These are phyloP conservation scores for Vespertilio murinus DNA, from an alignment of 2,797 vertebrate genomes.

Conservation along the genomic window DNA sequence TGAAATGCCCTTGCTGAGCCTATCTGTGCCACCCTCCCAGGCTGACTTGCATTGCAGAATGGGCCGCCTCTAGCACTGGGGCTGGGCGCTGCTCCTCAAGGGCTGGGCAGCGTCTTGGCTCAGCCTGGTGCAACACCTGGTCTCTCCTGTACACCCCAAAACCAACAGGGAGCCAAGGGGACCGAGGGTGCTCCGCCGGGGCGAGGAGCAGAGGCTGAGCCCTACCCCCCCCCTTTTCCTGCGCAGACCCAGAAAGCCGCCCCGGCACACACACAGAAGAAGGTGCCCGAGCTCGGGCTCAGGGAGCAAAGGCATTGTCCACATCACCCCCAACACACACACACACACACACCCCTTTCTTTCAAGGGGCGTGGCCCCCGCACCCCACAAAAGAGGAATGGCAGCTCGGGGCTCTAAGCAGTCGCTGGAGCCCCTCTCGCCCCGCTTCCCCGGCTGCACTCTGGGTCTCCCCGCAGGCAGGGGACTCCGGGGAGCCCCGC, in stretches of 20 bases:
- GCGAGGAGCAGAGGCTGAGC: neutral
- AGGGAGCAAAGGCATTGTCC: neutral
- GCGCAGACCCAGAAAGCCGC: neutral
- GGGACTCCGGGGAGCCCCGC: neutral
- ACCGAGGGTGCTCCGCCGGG: neutral
- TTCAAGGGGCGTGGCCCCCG: slow-evolving; percentile 74
- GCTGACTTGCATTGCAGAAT: neutral
- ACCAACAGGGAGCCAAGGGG: neutral
- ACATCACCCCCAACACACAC: slow-evolving; percentile 4
- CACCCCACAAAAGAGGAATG: slow-evolving; percentile 36
- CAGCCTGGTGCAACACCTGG: neutral
- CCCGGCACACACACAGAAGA: neutral
- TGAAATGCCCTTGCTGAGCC: neutral
- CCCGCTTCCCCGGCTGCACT: slow-evolving; percentile 41
- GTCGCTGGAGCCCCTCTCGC: neutral
- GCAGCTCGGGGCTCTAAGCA: neutral
- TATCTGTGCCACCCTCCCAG: neutral
- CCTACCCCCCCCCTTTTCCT: neutral
- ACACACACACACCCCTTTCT: slow-evolving; percentile 63
- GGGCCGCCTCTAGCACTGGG: neutral
- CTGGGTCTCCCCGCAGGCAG: neutral
- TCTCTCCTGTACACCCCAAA: neutral
- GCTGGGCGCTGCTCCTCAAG: neutral
- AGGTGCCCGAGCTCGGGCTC: neutral
- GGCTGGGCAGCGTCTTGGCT: neutral